These are phyloP conservation scores for Stegana nigrithorax DNA, from an alignment of 2,888 invertebrate species.

Conservation along the genomic window DNA sequence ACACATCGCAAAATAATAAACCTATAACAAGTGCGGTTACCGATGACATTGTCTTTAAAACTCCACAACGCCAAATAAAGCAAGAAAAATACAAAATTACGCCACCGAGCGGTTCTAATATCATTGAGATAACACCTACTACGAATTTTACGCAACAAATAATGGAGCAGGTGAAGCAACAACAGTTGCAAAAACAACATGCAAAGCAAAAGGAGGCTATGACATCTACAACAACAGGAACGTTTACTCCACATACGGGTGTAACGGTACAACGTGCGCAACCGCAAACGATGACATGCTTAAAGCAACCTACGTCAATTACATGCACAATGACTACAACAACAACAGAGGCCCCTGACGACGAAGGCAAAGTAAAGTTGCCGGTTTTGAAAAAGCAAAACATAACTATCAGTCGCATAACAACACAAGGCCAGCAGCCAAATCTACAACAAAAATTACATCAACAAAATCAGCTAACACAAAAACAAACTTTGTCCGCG, in stretches of 20 bases:
- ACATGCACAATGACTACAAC: slow-evolving; percentile 35
- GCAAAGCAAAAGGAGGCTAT: slow-evolving; percentile 36
- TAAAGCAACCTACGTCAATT: slow-evolving; percentile 21
- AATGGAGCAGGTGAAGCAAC: slow-evolving; percentile 43
- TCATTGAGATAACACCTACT: slow-evolving; percentile 46
- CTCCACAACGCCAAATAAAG: slow-evolving; percentile 19
- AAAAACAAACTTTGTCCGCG: no score
- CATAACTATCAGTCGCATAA: slow-evolving; percentile 60
- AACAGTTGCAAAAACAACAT: slow-evolving; percentile 26
- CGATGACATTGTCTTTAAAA: background rate
- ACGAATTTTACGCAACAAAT: slow-evolving; percentile 50
- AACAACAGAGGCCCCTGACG: slow-evolving; percentile 27
- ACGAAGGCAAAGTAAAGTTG: no score
- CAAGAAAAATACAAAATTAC: slow-evolving; percentile 29
- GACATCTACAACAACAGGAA: slow-evolving; percentile 29
- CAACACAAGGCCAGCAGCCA: slow-evolving; percentile 41
- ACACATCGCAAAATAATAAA: background rate
- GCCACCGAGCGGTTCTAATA: slow-evolving; percentile 29
- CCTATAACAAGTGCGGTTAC: background rate
- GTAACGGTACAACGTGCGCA: slow-evolving; percentile 7
- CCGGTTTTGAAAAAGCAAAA: slow-evolving; percentile 63
- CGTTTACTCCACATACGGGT: background rate
- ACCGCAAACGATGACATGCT: background rate
- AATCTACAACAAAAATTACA: slow-evolving; percentile 38
- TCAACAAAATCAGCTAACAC: slow-evolving; percentile 36